Percentiles rank a stretch among this genome's conserved stretches.
Evolutionary conservation across 2,797 vertebrate species (phyloP).

Genomic region (Menidia menidia): DNA sequence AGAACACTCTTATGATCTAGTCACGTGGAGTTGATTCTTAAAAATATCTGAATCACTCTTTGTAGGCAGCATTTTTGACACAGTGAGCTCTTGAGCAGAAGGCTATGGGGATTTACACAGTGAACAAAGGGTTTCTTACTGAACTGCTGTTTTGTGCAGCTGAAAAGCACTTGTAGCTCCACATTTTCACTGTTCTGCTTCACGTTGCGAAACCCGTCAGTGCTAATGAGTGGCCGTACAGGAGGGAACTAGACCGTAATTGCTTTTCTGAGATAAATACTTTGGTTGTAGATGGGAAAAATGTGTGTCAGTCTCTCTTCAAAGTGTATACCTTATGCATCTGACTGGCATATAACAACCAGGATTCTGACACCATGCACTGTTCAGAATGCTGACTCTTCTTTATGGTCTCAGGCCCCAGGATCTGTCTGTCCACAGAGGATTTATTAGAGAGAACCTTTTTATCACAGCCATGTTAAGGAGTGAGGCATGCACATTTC

Average conservation of each 20-base stretch:
- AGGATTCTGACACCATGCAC: conserved; percentile 50
- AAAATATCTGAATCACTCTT: conserved; percentile 72
- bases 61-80: conserved; percentile 69
- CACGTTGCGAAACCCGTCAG: conserved; percentile 71
- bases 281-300: conserved; percentile 25
- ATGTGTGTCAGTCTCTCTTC: conserved; percentile 50
- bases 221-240: conserved; percentile 75
- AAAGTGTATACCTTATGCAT: conserved; percentile 23
- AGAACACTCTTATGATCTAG: conserved; percentile 16
- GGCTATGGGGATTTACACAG: conserved; percentile 69
- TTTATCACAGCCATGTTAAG: conserved; percentile 64
- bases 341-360: conserved; percentile 27
- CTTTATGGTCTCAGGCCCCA: conserved; percentile 62
- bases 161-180: conserved; percentile 66
- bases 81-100: conserved; percentile 64
- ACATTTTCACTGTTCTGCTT: conserved; percentile 73
- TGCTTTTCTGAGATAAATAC: conserved; percentile 49
- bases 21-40: conserved; percentile 29
- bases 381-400: conserved; percentile 42
- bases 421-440: conserved; percentile 63
- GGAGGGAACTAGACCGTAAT: conserved; percentile 74
- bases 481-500: conserved; percentile 52
- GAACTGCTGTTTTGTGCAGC: conserved; percentile 68
- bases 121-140: conserved; percentile 75
- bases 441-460: conserved; percentile 61